Evolutionary conservation across 2,888 invertebrate genomes (phyloP).

Genomic region (Drosophila antonietae): DNA sequence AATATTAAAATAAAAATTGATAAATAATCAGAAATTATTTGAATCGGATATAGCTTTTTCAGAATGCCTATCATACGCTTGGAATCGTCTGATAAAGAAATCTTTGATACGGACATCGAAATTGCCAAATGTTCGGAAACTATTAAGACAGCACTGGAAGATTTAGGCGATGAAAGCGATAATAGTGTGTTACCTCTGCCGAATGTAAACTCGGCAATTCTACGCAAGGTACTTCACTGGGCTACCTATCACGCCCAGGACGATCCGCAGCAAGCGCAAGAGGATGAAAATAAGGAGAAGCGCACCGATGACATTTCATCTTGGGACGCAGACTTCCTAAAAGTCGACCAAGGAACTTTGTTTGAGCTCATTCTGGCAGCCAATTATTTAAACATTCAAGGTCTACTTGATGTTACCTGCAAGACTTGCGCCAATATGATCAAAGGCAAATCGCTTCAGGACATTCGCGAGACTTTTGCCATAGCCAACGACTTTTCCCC

Average conservation of each 20-base stretch:
- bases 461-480: conserved; percentile 98
- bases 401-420: conserved; percentile 98
- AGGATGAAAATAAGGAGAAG: conserved; percentile 98
- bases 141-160: conserved; percentile 99
- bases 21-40: background rate
- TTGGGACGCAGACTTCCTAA: conserved; percentile 99
- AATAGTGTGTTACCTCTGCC: conserved; percentile 98
- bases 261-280: conserved; percentile 97
- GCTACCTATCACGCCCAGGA: conserved; percentile 95
- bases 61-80: conserved; percentile 97
- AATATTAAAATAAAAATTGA: no score
- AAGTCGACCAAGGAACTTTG: conserved; percentile 98
- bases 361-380: conserved; percentile 98
- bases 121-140: conserved; percentile 99
- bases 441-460: conserved; percentile 98
- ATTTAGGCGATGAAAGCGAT: conserved; percentile 94
- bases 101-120: conserved; percentile 98
- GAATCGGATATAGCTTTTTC: background rate
- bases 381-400: conserved; percentile 98
- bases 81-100: conserved; percentile 97
- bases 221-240: conserved; percentile 97
- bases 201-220: conserved; percentile 98
- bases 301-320: conserved; percentile 99
- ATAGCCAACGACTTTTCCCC: conserved; percentile 98
- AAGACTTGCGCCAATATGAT: conserved; percentile 99